Evolutionary conservation across 2,888 invertebrate species (phyloP).

Genomic region (Drosophila mimica): DNA sequence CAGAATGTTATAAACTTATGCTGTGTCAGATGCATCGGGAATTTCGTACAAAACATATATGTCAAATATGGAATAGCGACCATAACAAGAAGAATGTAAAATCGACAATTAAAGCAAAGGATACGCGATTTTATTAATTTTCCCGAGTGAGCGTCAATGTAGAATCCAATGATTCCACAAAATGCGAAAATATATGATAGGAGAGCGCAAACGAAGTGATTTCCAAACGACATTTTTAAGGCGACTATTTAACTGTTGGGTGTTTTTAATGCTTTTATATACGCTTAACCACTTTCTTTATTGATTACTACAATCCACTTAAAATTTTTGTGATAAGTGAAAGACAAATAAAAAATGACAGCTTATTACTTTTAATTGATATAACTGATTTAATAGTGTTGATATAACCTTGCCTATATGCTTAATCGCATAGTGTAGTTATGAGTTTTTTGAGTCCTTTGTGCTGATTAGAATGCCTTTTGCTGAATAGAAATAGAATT

Average conservation of each 20-base stretch:
- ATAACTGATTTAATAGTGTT: too few relatives aligned
- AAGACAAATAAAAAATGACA: neutral
- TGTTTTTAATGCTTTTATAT: neutral
- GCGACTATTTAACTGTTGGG: neutral
- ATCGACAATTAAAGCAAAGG: neutral
- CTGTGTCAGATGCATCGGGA: neutral
- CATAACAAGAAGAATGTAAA: neutral
- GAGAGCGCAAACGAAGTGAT: slow-evolving; percentile 9
- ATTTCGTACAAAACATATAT: fast-evolving
- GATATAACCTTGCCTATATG: too few relatives aligned
- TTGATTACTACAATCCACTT: neutral
- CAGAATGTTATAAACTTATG: slow-evolving; percentile 13
- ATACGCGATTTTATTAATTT: slow-evolving; percentile 13
- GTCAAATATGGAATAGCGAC: fast-evolving
- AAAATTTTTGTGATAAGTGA: neutral
- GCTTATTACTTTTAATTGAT: neutral
- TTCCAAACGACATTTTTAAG: slow-evolving; percentile 1
- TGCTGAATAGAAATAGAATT: too few relatives aligned
- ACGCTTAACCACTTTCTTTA: neutral
- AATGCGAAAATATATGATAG: slow-evolving; percentile 8
- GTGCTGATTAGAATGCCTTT: too few relatives aligned
- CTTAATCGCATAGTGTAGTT: too few relatives aligned
- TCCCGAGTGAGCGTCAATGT: slow-evolving; percentile 6
- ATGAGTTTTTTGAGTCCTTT: too few relatives aligned
- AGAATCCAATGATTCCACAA: slow-evolving; percentile 11